Percentiles rank a stretch among this genome's conserved stretches.
These are phyloP conservation scores for Patella vulgata DNA, from an alignment of 1,140 invertebrate genomes.

Conservation along the genomic window DNA sequence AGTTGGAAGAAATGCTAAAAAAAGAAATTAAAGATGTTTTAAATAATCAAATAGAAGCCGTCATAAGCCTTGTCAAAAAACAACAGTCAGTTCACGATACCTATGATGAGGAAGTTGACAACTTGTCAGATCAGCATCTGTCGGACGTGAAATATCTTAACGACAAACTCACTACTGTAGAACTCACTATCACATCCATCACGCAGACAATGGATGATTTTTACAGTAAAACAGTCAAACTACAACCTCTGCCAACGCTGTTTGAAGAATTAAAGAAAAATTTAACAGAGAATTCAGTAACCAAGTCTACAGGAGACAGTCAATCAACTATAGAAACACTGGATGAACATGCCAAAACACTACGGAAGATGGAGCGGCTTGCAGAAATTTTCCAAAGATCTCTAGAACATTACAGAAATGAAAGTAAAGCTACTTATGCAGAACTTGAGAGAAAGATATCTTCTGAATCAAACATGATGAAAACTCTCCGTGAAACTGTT, in stretches of 20 bases:
- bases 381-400: slow-evolving; percentile 23
- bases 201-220: slow-evolving; percentile 19
- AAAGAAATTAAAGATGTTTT: slow-evolving; percentile 21
- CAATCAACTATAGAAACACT: background rate
- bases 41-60: slow-evolving; percentile 27
- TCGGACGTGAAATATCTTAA: slow-evolving; percentile 11
- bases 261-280: slow-evolving; percentile 36
- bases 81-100: no score
- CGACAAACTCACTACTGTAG: slow-evolving; percentile 3
- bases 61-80: slow-evolving; percentile 26
- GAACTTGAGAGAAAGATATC: slow-evolving; percentile 21
- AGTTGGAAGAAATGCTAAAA: slow-evolving; percentile 24
- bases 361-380: slow-evolving; percentile 31
- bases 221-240: slow-evolving; percentile 7
- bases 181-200: slow-evolving; percentile 19
- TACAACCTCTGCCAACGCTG: slow-evolving; percentile 8
- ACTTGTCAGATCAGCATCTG: slow-evolving; percentile 10
- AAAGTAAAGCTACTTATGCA: slow-evolving; percentile 28
- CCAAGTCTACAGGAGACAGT: background rate
- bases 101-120: slow-evolving; percentile 10
- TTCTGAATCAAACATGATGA: slow-evolving; percentile 15
- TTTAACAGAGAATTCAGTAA: slow-evolving; percentile 3
- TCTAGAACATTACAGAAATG: slow-evolving; percentile 36
- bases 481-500: background rate
- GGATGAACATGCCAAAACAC: slow-evolving; percentile 31